These are phyloP conservation scores for Resseliella maxima DNA, from an alignment of 2,888 invertebrate genomes.

Conservation along the genomic window DNA sequence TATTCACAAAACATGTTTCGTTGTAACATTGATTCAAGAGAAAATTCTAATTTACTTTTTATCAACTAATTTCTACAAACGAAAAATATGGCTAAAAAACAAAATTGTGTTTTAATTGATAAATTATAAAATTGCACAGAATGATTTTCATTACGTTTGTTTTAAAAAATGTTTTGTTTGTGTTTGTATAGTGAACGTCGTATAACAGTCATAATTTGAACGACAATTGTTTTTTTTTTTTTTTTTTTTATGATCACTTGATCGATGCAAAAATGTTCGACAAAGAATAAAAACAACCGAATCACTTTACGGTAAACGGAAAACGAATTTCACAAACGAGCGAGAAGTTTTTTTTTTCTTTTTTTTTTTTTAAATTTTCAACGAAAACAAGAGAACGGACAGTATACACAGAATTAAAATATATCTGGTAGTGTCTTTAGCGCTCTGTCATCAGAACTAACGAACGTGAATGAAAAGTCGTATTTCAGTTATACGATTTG, in stretches of 20 bases:
- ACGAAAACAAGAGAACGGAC: constrained; percentile 10
- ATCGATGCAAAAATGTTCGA: too few species aligned
- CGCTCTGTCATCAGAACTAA: constrained; percentile 56
- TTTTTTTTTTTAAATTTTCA: not conserved
- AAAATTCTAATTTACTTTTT: too few species aligned
- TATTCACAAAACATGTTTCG: too few species aligned
- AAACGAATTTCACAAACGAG: constrained; percentile 3
- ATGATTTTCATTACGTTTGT: not conserved
- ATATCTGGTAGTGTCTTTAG: constrained; percentile 53
- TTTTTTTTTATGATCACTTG: not conserved
- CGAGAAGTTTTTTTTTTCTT: not conserved
- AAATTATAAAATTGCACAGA: constrained; percentile 7
- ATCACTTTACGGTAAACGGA: constrained; percentile 17
- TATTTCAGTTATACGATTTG: constrained; percentile 51
- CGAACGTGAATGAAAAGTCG: constrained; percentile 57
- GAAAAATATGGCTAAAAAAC: too few species aligned
- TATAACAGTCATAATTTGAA: constrained; percentile 10
- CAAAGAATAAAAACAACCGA: not conserved
- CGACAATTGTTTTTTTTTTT: not conserved
- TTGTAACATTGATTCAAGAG: too few species aligned
- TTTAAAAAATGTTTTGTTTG: not conserved
- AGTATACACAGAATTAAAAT: constrained; percentile 20
- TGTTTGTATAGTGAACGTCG: not conserved
- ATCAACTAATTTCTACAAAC: too few species aligned
- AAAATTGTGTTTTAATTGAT: not conserved